Evolutionary conservation across 2,113 vertebrate genomes (phyloP), one percentile per base, ranked within the genome.

Genomic region (Stigmatopora argus): DNA sequence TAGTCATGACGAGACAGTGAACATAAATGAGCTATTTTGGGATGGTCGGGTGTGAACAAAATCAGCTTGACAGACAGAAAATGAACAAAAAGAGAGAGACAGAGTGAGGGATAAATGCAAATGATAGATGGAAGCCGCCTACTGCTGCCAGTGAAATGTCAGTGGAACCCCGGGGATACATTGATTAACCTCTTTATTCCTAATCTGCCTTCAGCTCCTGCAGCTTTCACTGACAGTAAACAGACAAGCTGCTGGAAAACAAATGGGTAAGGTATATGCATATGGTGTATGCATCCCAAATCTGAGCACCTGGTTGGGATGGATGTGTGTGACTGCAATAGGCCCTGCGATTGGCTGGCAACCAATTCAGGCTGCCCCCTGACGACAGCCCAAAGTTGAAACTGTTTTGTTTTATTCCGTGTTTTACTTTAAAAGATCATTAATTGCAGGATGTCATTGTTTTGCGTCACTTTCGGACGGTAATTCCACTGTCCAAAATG

Each of bases 131-230:
- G 65, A 77, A 75, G 65, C 65, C n/a, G 51, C 66, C 66, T 79
- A 81, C 83, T 64, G 83, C 82, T 83, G 86, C 72, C 74, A 52
- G 74, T 67, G 65, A 87, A 89, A 89, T 89, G 87, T 83, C 86
- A 90, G 63, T 75, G 82, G 79, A 85, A 65, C 83, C 79, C 83
- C 55, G 64, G 81, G 78, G 83, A 85, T 80, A 79, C 84, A 89
- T 91, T 89, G 86, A 90, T 89, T 90, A 88, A 83, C 83, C 81
- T 87, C 80, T 80, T 62, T 64, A 48, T 77, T 76, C 69, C 71
- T 82, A 77, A 81, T 80, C 80, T 71, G 67, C 68, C 64, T 76
- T 77, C 77, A 71, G 71, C 74, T 67, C 70, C 79, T 80, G 63
- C 71, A 71, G 31, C 70, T 60, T 63, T 49, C 67, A 69, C 55